Conservation (phyloP, 2,113 vertebrate species). For the Laticauda colubrina region DNA sequence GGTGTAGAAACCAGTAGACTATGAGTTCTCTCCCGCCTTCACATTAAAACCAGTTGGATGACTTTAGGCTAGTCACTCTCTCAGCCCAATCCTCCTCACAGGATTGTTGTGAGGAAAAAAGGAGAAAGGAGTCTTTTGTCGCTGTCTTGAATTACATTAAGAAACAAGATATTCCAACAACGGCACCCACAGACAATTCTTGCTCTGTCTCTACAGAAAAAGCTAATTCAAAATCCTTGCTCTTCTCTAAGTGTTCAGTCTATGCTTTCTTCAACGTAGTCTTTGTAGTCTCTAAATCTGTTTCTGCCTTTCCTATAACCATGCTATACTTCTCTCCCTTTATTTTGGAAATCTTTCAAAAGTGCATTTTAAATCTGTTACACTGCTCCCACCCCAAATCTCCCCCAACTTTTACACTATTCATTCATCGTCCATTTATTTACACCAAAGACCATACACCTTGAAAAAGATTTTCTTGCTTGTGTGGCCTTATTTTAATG, state of each 20-base stretch:
- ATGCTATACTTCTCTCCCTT: background rate
- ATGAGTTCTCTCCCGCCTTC: background rate
- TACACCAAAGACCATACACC: background rate
- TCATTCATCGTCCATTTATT: background rate
- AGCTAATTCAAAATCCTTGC: background rate
- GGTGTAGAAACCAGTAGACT: background rate
- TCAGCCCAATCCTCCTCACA: background rate
- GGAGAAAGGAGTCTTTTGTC: background rate
- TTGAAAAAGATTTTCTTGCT: background rate
- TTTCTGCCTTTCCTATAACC: background rate
- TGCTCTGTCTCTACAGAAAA: background rate
- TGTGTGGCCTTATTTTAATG: background rate
- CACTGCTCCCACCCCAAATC: background rate
- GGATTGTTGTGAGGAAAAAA: background rate
- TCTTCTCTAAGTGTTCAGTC: background rate
- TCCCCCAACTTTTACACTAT: background rate
- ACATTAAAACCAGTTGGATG: background rate
- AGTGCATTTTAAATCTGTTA: background rate
- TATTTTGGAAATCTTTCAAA: background rate
- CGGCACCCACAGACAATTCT: background rate
- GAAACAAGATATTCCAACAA: background rate
- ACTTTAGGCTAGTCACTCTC: background rate
- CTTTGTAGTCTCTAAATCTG: background rate
- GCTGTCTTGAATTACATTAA: background rate
- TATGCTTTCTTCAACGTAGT: background rate